phyloP scores from a whole-genome alignment of 53 echinoderm and acorn worm genomes.

The Stichopus horrens region DNA sequence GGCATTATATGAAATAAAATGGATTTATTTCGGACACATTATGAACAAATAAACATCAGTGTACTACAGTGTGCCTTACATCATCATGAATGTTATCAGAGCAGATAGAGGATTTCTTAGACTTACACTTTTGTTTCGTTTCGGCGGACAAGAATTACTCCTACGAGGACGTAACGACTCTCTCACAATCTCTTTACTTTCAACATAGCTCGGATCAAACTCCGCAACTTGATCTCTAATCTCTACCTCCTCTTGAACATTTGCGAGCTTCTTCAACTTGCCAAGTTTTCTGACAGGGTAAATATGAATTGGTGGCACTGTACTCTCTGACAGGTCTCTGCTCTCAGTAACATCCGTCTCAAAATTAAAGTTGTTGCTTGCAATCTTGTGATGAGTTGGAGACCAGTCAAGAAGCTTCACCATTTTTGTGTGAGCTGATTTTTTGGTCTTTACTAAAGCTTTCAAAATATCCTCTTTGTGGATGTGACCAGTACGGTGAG shows the following conservation, averaged over 20 bases:
- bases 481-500: neutral
- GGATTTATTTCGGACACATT: no score
- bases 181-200: neutral
- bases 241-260: neutral
- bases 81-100: no score
- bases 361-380: neutral
- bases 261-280: neutral
- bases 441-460: constrained; percentile 26
- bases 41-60: no score
- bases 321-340: neutral
- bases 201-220: neutral
- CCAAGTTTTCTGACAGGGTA: neutral
- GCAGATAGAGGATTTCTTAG: neutral
- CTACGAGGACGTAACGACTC: constrained; percentile 8
- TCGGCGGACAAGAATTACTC: constrained; percentile 22
- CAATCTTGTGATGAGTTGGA: constrained; percentile 10
- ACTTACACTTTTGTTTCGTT: neutral
- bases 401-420: constrained; percentile 34
- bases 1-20: no score
- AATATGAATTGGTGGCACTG: neutral
- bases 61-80: no score
- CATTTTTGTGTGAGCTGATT: constrained; percentile 30
- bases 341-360: neutral
- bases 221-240: neutral
- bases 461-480: constrained; percentile 27